phyloP scores from a whole-genome alignment of 2,113 vertebrate species.

The Xiphias gladius region DNA sequence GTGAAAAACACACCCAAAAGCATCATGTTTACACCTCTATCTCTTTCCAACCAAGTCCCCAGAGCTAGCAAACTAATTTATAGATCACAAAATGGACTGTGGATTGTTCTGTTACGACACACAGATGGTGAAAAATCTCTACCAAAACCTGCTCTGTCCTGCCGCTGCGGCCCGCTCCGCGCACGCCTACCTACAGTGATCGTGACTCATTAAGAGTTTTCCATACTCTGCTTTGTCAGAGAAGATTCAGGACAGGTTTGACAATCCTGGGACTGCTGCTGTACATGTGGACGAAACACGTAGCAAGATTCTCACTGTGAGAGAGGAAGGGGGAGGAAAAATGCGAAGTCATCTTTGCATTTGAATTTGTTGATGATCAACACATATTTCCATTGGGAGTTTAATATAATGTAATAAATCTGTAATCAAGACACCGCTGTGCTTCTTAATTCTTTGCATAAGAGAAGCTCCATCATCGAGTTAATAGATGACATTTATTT shows the following conservation, averaged over 20 bases:
- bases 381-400: not conserved
- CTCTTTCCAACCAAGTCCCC: too few relatives aligned
- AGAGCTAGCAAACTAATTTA: too few relatives aligned
- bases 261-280: conserved; percentile 50
- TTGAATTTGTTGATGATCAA: not conserved
- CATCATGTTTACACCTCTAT: not conserved
- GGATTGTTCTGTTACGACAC: not conserved
- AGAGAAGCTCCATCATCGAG: not conserved
- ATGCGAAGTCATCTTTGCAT: not conserved
- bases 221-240: conserved; percentile 25
- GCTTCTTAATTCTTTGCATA: not conserved
- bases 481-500: too few relatives aligned
- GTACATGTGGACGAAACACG: conserved; percentile 53
- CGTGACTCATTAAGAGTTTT: conserved; percentile 65
- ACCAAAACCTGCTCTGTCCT: conserved; percentile 25
- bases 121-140: not conserved
- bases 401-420: not conserved
- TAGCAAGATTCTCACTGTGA: conserved; percentile 16
- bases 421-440: not conserved
- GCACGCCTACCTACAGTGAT: not conserved
- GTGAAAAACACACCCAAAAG: not conserved
- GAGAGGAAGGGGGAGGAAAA: not conserved
- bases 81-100: not conserved
- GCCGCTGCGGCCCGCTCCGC: not conserved
- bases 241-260: conserved; percentile 51